Evolutionary conservation across 2,888 invertebrate species (phyloP).

Genomic region (Acrocera orbiculus): DNA sequence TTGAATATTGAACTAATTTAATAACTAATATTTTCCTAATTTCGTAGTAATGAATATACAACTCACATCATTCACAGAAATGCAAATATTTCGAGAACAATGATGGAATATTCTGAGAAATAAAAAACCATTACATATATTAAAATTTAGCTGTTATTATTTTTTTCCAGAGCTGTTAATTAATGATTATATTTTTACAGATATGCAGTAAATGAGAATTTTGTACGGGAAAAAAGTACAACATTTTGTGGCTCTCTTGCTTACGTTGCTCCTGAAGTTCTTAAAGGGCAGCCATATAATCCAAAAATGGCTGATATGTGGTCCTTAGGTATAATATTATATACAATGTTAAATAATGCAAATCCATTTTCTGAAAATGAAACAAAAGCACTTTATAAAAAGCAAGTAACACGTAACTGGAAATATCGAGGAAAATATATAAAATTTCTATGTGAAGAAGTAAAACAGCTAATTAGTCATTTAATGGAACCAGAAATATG

Average conservation of each 20-base stretch:
- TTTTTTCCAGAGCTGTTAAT: too few species aligned
- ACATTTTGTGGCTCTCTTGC: slow-evolving; percentile 76
- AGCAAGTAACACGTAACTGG: slow-evolving; percentile 46
- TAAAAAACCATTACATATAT: too few species aligned
- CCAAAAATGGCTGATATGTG: slow-evolving; percentile 61
- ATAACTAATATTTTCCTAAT: too few species aligned
- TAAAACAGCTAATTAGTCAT: slow-evolving; percentile 42
- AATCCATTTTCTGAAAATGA: slow-evolving; percentile 53
- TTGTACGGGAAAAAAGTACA: slow-evolving; percentile 47
- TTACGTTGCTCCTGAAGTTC: slow-evolving; percentile 73
- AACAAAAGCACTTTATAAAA: slow-evolving; percentile 18
- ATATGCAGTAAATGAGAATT: too few species aligned
- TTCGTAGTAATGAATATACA: too few species aligned
- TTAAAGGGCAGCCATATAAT: slow-evolving; percentile 53
- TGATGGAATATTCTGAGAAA: too few species aligned
- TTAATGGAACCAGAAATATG: slow-evolving; percentile 52
- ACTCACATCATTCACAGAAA: too few species aligned
- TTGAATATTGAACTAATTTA: too few species aligned
- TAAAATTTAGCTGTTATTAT: too few species aligned
- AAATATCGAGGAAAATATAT: slow-evolving; percentile 47
- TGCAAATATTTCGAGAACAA: too few species aligned
- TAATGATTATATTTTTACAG: too few species aligned
- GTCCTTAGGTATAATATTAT: slow-evolving; percentile 63
- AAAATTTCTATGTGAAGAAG: slow-evolving; percentile 37
- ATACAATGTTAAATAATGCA: slow-evolving; percentile 66